These are phyloP conservation scores for Loxodonta africana DNA, from an alignment of 2,113 vertebrate species.

Conservation along the genomic window DNA sequence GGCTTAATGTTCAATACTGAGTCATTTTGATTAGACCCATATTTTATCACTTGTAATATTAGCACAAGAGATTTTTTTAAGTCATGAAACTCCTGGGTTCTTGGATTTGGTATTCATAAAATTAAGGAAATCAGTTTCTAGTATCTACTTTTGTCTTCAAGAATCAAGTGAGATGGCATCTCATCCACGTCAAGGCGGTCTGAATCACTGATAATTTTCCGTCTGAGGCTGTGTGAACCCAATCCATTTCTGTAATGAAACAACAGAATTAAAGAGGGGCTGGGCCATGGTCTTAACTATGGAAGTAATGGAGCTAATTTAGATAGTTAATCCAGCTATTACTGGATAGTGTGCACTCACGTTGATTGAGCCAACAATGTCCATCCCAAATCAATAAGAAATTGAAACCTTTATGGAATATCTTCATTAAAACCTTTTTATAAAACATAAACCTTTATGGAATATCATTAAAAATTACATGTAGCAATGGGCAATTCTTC, in stretches of 20 bases:
- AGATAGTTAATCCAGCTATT: conserved; percentile 81
- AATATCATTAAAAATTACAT: conserved; percentile 35
- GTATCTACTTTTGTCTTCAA: conserved; percentile 41
- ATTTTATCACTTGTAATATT: conserved; percentile 84
- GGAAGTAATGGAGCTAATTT: conserved; percentile 76
- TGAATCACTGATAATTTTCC: conserved; percentile 65
- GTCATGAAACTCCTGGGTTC: conserved; percentile 34
- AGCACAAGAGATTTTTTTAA: conserved; percentile 77
- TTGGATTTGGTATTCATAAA: conserved; percentile 68
- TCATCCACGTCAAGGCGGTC: neutral
- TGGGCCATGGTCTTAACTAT: conserved; percentile 64
- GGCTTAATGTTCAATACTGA: conserved; percentile 82
- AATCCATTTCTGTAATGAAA: conserved; percentile 75
- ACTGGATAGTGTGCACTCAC: conserved; percentile 69
- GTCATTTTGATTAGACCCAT: conserved; percentile 86
- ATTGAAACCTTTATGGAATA: conserved; percentile 44
- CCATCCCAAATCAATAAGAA: conserved; percentile 75
- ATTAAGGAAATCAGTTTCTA: conserved; percentile 70
- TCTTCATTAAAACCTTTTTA: conserved; percentile 50
- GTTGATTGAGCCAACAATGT: conserved; percentile 77
- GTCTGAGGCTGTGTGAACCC: conserved; percentile 28
- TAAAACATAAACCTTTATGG: conserved; percentile 51
- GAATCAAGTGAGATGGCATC: conserved; percentile 44
- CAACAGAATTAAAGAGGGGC: conserved; percentile 71
- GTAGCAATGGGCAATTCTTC: neutral